Base-by-base conservation (phyloP, 2,797 vertebrate genomes). In the Smutsia gigantea region DNA sequence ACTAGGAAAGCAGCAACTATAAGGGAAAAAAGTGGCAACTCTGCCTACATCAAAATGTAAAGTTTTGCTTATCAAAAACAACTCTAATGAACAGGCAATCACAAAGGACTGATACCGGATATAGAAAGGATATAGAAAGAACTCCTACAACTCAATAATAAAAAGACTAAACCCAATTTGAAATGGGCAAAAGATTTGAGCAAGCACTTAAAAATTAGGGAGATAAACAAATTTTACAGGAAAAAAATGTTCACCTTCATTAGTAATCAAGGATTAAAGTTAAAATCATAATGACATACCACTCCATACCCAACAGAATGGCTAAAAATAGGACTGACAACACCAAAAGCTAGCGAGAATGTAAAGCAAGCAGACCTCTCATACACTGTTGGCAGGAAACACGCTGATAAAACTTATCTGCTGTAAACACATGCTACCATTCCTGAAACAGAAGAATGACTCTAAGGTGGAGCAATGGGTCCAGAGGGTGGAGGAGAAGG, bases 311-410 rank as follows among this genome's bases (percentile, higher is more conserved):
- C 64, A 86, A 15, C 25, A 64, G 66, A 86, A 82, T 51, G 27
- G 75, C 84, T 90, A 87, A 87, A 90, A 94, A 84, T 86, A 94
- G 37, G 77, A 68, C n/a, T 63, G 51, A 71, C 77, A 64, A 37
- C 46, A 27, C 34, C 72, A 71, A 42, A 66, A 39, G 18, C 2
- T 87, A 66, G 42, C 92, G 81, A 87, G 51, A 31, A 78, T 23
- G 5, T 71, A 4, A 95, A 71, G 23, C 42, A 75, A 75, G 46
- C 61, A 21, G 34, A 72, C 72, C n/a, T 57, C 66, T 55, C 75
- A 89, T 14, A 63, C 10, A 57, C n/a, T 29, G 31, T 4, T 94
- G 59, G 59, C 59, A 39, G 69, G 59, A 75, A 75, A 75, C 19
- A 53, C 2, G 49, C 39, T 59, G 49, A 49, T n/a, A 49, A 82